Evolutionary conservation across 1,140 invertebrate genomes (phyloP), one percentile per base, ranked within the genome.

Genomic region (Arion vulgaris): DNA sequence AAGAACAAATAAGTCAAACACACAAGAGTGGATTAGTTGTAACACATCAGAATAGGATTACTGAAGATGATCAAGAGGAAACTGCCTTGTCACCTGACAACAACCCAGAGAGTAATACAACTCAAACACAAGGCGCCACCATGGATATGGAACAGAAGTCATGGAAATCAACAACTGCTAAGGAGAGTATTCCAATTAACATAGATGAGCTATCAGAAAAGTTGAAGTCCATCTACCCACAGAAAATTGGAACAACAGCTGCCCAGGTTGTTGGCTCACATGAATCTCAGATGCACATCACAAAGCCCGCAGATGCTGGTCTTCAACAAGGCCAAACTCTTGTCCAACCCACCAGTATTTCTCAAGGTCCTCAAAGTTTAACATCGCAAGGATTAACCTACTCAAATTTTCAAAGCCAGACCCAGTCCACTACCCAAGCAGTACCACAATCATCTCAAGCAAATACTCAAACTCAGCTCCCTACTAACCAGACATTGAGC

Each of bases 41-140:
- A 23, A 73, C 68, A 39, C 49, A 74, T 32, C 49, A 69, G 51
- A 57, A 36, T 28, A 79, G 38, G 38, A 88, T 89, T 62, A 80
- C 86, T 26, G 89, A 91, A 75, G 90, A 89, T 85, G 89, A 89
- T 69, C 83, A 84, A 51, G 86, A 86, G 66, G 88, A 90, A 39
- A 71, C 83, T 26, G 76, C 83, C 51, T 84, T 69, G 17, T 49
- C 80, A 45, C 81, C 85, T 57, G 87, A 88, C 69, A 86, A 86
- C 41, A 73, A 74, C 39, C 80, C 80, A 73, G 80, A 81, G 41
- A 32, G 53, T 41, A 62, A 38, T 1, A 73, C 5, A 4, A 81
- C 71, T 57, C 69, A 73, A 9, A 72, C 71, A 15, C 34, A 28
- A 5, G 49, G 71, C 13, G 19, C 62, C 19, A 34, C 69, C 13